Base-by-base conservation (phyloP, 2,888 invertebrate species). In the Cabera pusaria region DNA sequence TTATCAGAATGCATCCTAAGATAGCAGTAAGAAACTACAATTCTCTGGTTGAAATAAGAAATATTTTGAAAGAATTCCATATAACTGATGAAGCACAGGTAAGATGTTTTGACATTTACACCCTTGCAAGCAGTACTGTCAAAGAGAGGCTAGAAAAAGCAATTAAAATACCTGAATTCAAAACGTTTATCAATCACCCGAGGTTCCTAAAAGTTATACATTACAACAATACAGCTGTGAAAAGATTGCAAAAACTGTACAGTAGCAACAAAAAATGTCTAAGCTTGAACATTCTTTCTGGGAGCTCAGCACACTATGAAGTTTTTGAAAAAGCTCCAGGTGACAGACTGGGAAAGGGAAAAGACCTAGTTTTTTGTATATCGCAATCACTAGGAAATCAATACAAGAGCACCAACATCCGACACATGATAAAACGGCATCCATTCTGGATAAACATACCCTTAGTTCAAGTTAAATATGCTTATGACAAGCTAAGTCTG, bases 361-460 rank as follows among this genome's bases (percentile, higher is more conserved):
- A 80, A 55, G 88, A 88, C 45, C 59, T 87, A 41, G 22, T 87
- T 7, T 87, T 83, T 48, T 84, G 80, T 47, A 62, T 87, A 43
- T 65, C 72, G 23, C 70, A 84, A 44, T 64, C 57, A 18, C 53
- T 87, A 19, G 74, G 72, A 6, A 73, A 59, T 12, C 56, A 58
- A 22, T 83, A 69, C 45, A 69, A 53, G 44, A 53, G 56, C 5
- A 64, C 32, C 49, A 55, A 69, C 17, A 57, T 88, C 42, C 59
- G 77, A 11, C 70, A 66, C 35, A 43, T 47, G 6, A 44, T 88
- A 28, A 85, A 69, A 51, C 71, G 75, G 45, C 86, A 88, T 51
- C 86, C 87, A 25, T 87, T 74, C 61, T 88, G 87, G 87, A 78
- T 85, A 5, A 84, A 87, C 50, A 74, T 79, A 48, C 84, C 88